These are phyloP conservation scores for Drosophila mauritiana DNA, from an alignment of 1,140 invertebrate genomes.

Conservation along the genomic window DNA sequence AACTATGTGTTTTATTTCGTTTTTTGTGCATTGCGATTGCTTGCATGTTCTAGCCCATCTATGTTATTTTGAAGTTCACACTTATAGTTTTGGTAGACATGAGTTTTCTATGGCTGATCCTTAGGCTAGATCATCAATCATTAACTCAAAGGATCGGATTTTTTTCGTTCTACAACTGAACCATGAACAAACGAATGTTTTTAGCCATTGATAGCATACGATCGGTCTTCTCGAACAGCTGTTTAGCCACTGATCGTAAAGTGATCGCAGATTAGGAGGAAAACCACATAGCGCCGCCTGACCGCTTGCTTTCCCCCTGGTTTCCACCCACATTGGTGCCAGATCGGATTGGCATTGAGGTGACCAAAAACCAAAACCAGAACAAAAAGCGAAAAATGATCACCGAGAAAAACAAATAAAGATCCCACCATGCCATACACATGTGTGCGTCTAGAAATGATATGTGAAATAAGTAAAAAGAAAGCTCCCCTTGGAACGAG, in stretches of 20 bases:
- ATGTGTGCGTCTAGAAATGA: conserved; percentile 48
- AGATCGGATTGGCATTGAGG: conserved; percentile 81
- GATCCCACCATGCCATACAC: conserved; percentile 20
- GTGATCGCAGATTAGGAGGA: conserved; percentile 37
- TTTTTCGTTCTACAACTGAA: not conserved
- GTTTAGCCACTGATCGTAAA: conserved; percentile 39
- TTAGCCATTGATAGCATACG: not conserved
- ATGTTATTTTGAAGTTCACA: conserved; percentile 71
- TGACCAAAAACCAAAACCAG: conserved; percentile 70
- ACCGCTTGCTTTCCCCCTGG: conserved; percentile 2
- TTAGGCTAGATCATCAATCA: conserved; percentile 35
- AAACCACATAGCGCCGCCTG: conserved; percentile 18
- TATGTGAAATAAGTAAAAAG: conserved; percentile 63
- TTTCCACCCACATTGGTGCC: conserved; percentile 37
- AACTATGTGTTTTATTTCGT: conserved; percentile 4
- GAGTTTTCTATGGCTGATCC: conserved; percentile 35
- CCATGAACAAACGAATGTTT: conserved; percentile 3
- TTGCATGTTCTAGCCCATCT: conserved; percentile 34
- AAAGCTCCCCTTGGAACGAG: conserved; percentile 43
- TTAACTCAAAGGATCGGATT: conserved; percentile 23
- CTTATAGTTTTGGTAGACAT: conserved; percentile 35
- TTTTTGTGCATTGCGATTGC: conserved; percentile 20
- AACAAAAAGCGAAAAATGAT: conserved; percentile 79
- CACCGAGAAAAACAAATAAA: conserved; percentile 68
- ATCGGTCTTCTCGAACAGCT: conserved; percentile 34